Evolutionary conservation across 2,797 vertebrate species (phyloP).

Genomic region (Danio kyathit): DNA sequence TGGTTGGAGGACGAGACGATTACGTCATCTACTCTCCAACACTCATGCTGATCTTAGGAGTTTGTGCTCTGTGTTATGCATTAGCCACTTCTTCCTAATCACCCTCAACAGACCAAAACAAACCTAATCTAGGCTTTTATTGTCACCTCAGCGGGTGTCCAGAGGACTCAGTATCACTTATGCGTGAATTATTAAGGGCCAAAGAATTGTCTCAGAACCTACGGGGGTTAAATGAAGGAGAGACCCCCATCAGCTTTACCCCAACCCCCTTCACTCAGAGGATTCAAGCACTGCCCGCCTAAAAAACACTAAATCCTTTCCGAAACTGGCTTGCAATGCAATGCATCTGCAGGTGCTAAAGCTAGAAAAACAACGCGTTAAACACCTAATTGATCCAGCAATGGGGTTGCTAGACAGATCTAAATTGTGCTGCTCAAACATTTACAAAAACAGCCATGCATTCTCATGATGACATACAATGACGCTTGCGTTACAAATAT

Average conservation of each 20-base stretch:
- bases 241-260: slow-evolving; percentile 30
- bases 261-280: slow-evolving; percentile 43
- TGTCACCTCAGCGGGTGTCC: slow-evolving; percentile 35
- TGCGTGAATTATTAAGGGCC: slow-evolving; percentile 21
- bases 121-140: slow-evolving; percentile 7
- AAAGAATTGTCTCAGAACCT: slow-evolving; percentile 19
- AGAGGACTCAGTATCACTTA: neutral
- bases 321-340: slow-evolving; percentile 9
- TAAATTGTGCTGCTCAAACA: neutral
- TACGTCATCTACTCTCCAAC: slow-evolving; percentile 40
- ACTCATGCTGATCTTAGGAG: slow-evolving; percentile 45
- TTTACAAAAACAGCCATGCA: neutral
- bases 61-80: slow-evolving; percentile 4
- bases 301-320: slow-evolving; percentile 41
- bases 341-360: slow-evolving; percentile 28
- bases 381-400: neutral
- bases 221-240: slow-evolving; percentile 6
- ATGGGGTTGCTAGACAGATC: neutral
- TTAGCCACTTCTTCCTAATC: slow-evolving; percentile 28
- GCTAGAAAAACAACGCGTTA: neutral
- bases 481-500: neutral
- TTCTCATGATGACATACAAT: neutral
- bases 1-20: slow-evolving; percentile 22
- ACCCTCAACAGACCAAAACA: slow-evolving; percentile 20
- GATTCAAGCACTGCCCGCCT: slow-evolving; percentile 52